Percentiles rank a stretch among this genome's conserved stretches.
phyloP scores from a whole-genome alignment of 2,797 vertebrate species.

The Eidolon dupreanum region DNA sequence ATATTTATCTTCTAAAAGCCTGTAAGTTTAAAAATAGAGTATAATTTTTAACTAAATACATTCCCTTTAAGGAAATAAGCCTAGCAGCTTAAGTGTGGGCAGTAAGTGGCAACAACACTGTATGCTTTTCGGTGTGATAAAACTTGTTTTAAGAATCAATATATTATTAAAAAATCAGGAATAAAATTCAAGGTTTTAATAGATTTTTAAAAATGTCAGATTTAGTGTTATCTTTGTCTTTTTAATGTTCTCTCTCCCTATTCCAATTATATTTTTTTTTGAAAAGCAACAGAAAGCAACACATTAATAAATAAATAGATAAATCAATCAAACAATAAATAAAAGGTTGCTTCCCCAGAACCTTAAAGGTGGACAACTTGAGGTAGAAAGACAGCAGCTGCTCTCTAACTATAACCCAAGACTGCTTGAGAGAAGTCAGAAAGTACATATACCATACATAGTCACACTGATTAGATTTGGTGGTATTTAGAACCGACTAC shows the following conservation, averaged over 20 bases:
- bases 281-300: conserved; percentile 37
- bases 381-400: background rate
- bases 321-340: background rate
- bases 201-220: conserved; percentile 32
- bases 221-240: background rate
- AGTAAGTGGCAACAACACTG: background rate
- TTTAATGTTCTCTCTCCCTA: background rate
- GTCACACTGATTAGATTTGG: background rate
- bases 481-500: background rate
- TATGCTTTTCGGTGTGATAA: background rate
- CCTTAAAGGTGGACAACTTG: background rate
- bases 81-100: background rate
- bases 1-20: background rate
- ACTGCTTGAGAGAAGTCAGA: background rate
- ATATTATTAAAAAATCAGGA: conserved; percentile 27
- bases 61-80: background rate
- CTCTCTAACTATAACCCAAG: background rate
- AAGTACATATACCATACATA: background rate
- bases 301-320: background rate
- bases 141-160: background rate
- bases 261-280: background rate
- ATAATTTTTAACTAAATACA: background rate
- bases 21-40: conserved; percentile 4
- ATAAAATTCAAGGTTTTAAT: background rate
- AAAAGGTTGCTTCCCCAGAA: background rate